A percentile compares a stretch with the other conserved stretches of the same genome.
These are phyloP conservation scores for Hippocampus guttulatus DNA, from an alignment of 2,113 vertebrate species.

Conservation along the genomic window DNA sequence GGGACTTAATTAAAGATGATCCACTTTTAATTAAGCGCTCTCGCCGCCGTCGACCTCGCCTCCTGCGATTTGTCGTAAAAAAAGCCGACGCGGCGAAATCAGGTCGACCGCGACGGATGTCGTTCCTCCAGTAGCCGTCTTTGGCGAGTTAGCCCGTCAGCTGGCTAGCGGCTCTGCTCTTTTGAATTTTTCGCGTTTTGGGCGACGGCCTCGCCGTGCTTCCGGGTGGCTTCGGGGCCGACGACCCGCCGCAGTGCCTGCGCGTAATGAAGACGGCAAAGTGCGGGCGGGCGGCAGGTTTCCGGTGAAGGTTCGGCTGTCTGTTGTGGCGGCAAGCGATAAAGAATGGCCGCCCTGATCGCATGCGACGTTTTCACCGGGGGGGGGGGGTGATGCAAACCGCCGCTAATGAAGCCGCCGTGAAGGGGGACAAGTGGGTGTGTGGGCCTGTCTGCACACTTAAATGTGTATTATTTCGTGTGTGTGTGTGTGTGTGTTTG, in stretches of 20 bases:
- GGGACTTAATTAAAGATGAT: conserved; percentile 65
- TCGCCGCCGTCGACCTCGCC: conserved; percentile 21
- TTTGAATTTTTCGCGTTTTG: conserved; percentile 8
- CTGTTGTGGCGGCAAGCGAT: conserved; percentile 61
- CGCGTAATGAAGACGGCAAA: conserved; percentile 73
- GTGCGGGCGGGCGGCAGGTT: conserved; percentile 63
- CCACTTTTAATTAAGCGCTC: conserved; percentile 52
- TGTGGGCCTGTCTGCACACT: too few species aligned
- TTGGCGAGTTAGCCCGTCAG: conserved; percentile 71
- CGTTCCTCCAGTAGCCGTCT: conserved; percentile 56
- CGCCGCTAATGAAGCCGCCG: conserved; percentile 64
- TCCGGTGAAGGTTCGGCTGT: conserved; percentile 68
- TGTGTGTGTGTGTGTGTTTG: neutral
- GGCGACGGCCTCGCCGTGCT: conserved; percentile 11
- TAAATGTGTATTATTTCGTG: neutral
- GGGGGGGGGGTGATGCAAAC: conserved; percentile 62
- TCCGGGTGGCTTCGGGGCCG: too few species aligned
- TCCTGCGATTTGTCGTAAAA: neutral
- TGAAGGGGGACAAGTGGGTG: conserved; percentile 25
- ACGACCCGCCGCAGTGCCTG: neutral
- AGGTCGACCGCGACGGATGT: conserved; percentile 14
- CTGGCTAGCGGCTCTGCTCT: conserved; percentile 57
- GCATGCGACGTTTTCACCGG: conserved; percentile 68
- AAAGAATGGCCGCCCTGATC: conserved; percentile 73
- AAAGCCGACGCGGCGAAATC: neutral